Percentiles rank a stretch among this genome's conserved stretches.
Evolutionary conservation across 2,113 vertebrate genomes (phyloP).

Genomic region (Albula goreensis): DNA sequence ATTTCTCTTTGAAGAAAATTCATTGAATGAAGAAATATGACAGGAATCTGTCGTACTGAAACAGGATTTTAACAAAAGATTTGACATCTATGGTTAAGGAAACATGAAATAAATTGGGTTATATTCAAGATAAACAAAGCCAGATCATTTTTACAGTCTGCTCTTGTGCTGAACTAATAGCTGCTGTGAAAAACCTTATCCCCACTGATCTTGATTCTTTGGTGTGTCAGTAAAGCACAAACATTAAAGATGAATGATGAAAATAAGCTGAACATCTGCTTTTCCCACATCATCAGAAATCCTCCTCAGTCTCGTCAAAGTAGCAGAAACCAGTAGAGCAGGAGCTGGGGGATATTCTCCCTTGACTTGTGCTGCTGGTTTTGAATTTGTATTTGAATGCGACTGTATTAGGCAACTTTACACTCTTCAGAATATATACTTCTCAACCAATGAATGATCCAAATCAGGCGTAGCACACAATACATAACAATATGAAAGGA

Average conservation of each 20-base stretch:
- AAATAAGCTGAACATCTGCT: constrained; percentile 54
- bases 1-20: not conserved
- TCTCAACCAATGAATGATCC: not conserved
- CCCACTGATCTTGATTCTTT: constrained; percentile 34
- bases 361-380: not conserved
- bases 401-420: not conserved
- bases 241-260: constrained; percentile 51
- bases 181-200: not conserved
- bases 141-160: not conserved
- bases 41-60: not conserved
- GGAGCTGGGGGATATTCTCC: not conserved
- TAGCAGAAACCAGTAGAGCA: constrained; percentile 22
- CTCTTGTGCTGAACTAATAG: not conserved
- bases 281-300: constrained; percentile 45
- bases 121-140: not conserved
- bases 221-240: constrained; percentile 47
- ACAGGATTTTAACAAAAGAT: not conserved
- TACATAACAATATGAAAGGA: not conserved
- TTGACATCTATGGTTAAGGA: not conserved
- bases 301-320: constrained; percentile 45
- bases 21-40: not conserved
- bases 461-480: not conserved
- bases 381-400: not conserved
- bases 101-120: not conserved
- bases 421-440: not conserved